Conservation (phyloP, 2,797 vertebrate species). For the Peromyscus aztecus region DNA sequence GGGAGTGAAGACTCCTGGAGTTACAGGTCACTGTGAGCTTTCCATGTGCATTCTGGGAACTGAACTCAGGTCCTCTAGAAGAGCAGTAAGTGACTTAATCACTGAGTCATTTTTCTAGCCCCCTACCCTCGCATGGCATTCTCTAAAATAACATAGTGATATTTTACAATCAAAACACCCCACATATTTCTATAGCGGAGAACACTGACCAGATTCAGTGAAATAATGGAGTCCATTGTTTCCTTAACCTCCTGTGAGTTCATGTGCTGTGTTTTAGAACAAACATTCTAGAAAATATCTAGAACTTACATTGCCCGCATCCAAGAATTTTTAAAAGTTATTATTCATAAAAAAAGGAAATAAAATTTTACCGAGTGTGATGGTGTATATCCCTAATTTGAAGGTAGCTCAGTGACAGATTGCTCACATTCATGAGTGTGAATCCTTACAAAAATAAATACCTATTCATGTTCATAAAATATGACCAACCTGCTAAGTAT, state of each 20-base stretch:
- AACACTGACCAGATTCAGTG: not conserved
- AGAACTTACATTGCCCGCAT: not conserved
- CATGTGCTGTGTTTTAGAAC: not conserved
- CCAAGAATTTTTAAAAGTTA: not conserved
- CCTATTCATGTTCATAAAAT: not conserved
- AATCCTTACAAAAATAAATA: not conserved
- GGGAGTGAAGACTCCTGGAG: not conserved
- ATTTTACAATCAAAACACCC: not conserved
- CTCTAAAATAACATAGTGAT: not conserved
- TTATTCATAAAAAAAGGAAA: not conserved
- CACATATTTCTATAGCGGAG: not conserved
- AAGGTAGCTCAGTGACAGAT: not conserved
- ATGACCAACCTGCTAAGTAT: not conserved
- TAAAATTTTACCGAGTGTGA: no score
- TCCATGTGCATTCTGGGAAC: not conserved
- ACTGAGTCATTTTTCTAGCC: not conserved
- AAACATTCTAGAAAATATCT: slow-evolving; percentile 18
- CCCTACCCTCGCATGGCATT: no score
- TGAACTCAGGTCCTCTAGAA: not conserved
- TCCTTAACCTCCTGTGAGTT: not conserved
- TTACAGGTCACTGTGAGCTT: not conserved
- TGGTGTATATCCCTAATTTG: not conserved
- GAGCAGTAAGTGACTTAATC: not conserved
- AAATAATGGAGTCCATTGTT: not conserved
- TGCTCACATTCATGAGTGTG: not conserved